These are phyloP conservation scores for Tangara arthus DNA, from an alignment of 2,797 vertebrate species.

Conservation along the genomic window DNA sequence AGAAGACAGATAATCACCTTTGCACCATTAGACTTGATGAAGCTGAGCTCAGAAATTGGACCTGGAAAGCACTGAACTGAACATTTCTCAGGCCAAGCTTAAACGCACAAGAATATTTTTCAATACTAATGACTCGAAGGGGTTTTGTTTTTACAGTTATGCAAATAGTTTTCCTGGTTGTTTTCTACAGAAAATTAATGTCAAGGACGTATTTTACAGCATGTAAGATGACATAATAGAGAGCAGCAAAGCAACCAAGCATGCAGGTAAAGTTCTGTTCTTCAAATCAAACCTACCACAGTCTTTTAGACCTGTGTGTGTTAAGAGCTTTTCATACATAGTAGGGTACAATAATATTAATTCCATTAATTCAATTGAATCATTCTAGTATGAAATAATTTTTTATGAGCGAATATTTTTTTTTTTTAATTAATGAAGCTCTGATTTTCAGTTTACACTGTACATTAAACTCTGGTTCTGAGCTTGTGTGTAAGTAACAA, in stretches of 20 bases:
- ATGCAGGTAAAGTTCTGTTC: background rate
- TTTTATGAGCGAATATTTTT: background rate
- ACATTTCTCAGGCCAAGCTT: background rate
- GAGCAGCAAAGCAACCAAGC: background rate
- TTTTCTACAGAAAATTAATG: slow-evolving; percentile 5
- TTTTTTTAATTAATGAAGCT: background rate
- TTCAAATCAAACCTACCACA: background rate
- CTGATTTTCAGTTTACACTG: background rate
- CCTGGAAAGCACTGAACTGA: background rate
- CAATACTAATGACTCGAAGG: background rate
- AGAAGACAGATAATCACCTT: slow-evolving; percentile 5
- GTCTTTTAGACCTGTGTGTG: background rate
- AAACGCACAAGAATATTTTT: background rate
- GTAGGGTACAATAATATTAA: background rate
- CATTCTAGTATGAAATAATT: background rate
- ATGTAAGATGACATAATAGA: background rate
- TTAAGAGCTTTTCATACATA: background rate
- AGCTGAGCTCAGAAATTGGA: background rate
- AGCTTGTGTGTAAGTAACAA: background rate
- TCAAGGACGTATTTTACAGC: background rate
- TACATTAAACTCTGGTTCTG: background rate
- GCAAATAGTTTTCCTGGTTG: background rate
- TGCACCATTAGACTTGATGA: slow-evolving; percentile 9
- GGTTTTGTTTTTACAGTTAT: slow-evolving; percentile 3
- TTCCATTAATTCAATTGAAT: background rate